Percentiles rank a stretch among this genome's conserved stretches.
phyloP scores from a whole-genome alignment of 1,140 invertebrate species.

The Diuraphis noxia region DNA sequence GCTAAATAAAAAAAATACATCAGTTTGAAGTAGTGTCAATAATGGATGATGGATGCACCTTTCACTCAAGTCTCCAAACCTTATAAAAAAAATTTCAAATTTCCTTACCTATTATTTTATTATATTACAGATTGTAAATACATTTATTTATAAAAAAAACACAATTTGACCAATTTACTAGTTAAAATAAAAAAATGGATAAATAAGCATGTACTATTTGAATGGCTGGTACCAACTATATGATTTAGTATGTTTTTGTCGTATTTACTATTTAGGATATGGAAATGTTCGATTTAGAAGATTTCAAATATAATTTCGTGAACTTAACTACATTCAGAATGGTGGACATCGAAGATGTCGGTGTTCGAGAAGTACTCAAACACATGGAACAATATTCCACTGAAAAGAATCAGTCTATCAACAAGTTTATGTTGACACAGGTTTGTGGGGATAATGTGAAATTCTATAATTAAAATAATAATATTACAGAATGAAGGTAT shows the following conservation, averaged over 20 bases:
- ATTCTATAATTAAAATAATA: not conserved
- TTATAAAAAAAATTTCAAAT: no score
- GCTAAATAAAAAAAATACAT: no score
- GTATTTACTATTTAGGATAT: constrained; percentile 71
- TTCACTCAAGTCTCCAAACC: no score
- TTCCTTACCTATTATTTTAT: no score
- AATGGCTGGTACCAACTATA: not conserved
- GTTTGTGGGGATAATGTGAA: constrained; percentile 59
- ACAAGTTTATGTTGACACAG: constrained; percentile 66
- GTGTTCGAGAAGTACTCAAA: constrained; percentile 64
- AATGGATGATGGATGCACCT: no score
- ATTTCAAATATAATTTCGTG: constrained; percentile 91
- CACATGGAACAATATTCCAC: constrained; percentile 68
- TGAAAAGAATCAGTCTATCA: constrained; percentile 64
- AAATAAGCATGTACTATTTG: not conserved
- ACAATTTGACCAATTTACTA: no score
- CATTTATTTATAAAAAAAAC: no score
- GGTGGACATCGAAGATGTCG: constrained; percentile 66
- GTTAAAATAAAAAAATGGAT: not conserved
- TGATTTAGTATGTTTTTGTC: not conserved
- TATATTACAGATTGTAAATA: no score
- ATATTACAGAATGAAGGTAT: not conserved
- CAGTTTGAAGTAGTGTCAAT: no score
- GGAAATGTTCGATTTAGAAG: constrained; percentile 87
- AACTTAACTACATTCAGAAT: constrained; percentile 90